Conservation (phyloP, 1,140 invertebrate genomes). For the Oryctes rhinoceros region DNA sequence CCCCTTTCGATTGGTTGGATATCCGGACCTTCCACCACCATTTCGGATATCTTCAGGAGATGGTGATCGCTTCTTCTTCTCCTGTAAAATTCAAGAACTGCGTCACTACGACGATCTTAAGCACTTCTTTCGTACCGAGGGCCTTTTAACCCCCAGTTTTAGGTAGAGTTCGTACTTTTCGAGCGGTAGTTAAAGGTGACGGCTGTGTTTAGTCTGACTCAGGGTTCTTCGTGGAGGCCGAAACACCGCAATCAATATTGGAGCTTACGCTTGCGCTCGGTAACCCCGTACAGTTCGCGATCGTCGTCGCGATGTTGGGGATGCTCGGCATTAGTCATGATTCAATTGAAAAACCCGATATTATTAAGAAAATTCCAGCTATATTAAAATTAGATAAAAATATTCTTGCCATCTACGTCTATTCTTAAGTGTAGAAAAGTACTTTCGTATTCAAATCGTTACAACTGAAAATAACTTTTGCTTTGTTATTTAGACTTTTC, state of each 20-base stretch:
- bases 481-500: too few relatives aligned
- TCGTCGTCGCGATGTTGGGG: constrained; percentile 43
- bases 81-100: neutral
- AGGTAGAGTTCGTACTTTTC: neutral
- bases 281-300: constrained; percentile 7
- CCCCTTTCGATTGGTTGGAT: constrained; percentile 53
- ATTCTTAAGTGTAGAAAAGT: too few relatives aligned
- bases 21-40: constrained; percentile 54
- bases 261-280: constrained; percentile 48
- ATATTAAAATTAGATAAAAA: too few relatives aligned
- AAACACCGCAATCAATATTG: constrained; percentile 50
- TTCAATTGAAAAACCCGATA: neutral
- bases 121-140: neutral
- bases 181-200: constrained; percentile 25
- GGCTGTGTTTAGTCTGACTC: constrained; percentile 44
- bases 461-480: too few relatives aligned
- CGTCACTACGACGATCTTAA: neutral
- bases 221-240: constrained; percentile 39
- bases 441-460: too few relatives aligned
- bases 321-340: constrained; percentile 31
- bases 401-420: too few relatives aligned
- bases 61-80: neutral
- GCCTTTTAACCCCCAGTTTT: constrained; percentile 38
- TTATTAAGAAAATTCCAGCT: neutral
- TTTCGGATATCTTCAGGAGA: constrained; percentile 27